Conservation (phyloP, 2,113 vertebrate genomes). For the Colossoma macropomum region DNA sequence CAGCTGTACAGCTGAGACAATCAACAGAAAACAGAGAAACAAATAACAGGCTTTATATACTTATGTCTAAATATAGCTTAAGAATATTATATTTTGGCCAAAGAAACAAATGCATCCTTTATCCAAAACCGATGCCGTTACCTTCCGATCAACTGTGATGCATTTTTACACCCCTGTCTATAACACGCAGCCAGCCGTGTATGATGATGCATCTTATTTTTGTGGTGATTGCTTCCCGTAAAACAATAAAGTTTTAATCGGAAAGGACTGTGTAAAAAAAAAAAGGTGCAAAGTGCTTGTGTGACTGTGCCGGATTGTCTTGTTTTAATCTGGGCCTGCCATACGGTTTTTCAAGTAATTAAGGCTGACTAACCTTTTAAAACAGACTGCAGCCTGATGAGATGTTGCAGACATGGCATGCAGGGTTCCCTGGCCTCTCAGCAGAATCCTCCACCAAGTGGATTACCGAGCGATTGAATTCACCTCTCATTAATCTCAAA, state of each 20-base stretch:
- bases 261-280: slow-evolving; percentile 24
- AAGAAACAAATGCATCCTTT: too few species aligned
- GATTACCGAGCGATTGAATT: slow-evolving; percentile 47
- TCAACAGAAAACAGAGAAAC: too few species aligned
- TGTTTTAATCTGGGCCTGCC: slow-evolving; percentile 15
- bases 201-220: not conserved
- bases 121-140: too few species aligned
- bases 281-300: slow-evolving; percentile 35
- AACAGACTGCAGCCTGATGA: slow-evolving; percentile 30
- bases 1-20: too few species aligned
- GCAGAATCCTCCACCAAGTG: slow-evolving; percentile 7
- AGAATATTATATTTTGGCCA: too few species aligned
- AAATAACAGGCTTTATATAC: too few species aligned
- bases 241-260: not conserved
- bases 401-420: slow-evolving; percentile 40
- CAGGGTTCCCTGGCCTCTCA: slow-evolving; percentile 45
- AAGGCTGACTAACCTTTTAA: slow-evolving; percentile 40
- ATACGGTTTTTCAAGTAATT: slow-evolving; percentile 24
- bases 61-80: too few species aligned
- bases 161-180: not conserved
- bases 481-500: slow-evolving; percentile 53
- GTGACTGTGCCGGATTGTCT: slow-evolving; percentile 1
- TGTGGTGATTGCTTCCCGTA: not conserved
- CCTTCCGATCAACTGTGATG: not conserved
- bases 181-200: not conserved